Conservation (phyloP, 2,888 invertebrate genomes). For the Cryptophagus acutangulus region DNA sequence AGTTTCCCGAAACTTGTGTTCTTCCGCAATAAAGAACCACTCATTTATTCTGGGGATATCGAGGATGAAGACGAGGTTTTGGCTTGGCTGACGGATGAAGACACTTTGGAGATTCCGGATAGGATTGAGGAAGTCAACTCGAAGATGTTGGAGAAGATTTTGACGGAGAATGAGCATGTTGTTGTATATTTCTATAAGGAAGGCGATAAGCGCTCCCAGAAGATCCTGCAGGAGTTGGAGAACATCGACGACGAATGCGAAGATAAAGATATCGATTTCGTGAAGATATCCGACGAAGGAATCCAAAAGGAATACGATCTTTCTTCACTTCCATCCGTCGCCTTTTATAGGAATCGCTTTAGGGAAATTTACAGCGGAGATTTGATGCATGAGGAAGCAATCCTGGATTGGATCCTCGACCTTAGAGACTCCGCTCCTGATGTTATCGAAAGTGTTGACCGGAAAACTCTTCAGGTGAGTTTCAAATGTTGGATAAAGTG, state of each 20-base stretch:
- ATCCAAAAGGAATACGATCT: slow-evolving; percentile 85
- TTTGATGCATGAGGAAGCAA: slow-evolving; percentile 85
- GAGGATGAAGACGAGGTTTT: slow-evolving; percentile 89
- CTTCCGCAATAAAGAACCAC: slow-evolving; percentile 87
- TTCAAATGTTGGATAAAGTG: not conserved
- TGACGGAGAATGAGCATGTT: slow-evolving; percentile 81
- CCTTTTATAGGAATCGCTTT: slow-evolving; percentile 83
- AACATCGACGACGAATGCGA: slow-evolving; percentile 92
- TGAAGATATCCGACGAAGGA: slow-evolving; percentile 85
- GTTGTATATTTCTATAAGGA: slow-evolving; percentile 92
- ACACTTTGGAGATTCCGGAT: slow-evolving; percentile 85
- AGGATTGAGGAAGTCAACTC: slow-evolving; percentile 89
- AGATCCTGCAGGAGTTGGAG: slow-evolving; percentile 82
- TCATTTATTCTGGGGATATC: slow-evolving; percentile 76
- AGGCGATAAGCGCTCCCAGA: slow-evolving; percentile 83
- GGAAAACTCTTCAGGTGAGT: slow-evolving; percentile 72
- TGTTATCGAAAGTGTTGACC: slow-evolving; percentile 86
- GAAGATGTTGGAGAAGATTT: slow-evolving; percentile 84
- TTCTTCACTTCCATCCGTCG: slow-evolving; percentile 72
- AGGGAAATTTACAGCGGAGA: slow-evolving; percentile 85
- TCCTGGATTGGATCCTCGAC: slow-evolving; percentile 84
- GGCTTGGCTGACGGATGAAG: slow-evolving; percentile 86
- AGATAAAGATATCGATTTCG: slow-evolving; percentile 85
- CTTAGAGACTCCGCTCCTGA: slow-evolving; percentile 80
- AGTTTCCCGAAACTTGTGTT: slow-evolving; percentile 80